Evolutionary conservation across 2,888 invertebrate genomes (phyloP).

Genomic region (Coremacera marginata): DNA sequence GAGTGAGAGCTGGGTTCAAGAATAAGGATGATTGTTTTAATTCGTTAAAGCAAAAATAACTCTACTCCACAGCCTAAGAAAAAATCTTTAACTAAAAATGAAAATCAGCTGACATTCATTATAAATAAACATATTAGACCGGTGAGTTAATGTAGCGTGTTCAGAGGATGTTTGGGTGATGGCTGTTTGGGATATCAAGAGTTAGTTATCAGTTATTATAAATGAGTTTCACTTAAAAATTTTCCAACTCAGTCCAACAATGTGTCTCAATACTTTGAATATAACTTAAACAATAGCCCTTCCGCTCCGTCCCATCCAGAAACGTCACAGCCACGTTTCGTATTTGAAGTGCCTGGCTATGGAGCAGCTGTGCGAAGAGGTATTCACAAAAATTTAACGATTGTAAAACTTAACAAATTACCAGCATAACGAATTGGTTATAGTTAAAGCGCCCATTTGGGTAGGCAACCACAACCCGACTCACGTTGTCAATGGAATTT

Average conservation of each 20-base stretch:
- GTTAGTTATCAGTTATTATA: background rate
- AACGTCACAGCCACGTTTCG: background rate
- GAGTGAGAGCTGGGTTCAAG: no score
- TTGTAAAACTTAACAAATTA: constrained; percentile 4
- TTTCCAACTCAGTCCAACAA: background rate
- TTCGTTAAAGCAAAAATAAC: no score
- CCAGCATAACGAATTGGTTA: background rate
- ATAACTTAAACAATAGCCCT: background rate
- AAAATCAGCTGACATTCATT: no score
- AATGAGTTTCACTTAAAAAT: constrained; percentile 2
- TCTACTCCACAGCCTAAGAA: no score
- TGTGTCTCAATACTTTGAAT: background rate
- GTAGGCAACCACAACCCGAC: background rate
- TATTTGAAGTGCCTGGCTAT: background rate
- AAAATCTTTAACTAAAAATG: no score
- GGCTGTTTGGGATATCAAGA: no score
- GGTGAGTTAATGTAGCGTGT: no score
- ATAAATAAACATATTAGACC: no score
- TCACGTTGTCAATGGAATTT: background rate
- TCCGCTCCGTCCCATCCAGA: background rate
- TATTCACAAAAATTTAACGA: constrained; percentile 13
- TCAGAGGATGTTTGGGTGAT: no score
- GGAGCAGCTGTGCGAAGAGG: background rate
- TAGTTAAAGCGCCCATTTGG: background rate
- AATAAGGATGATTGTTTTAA: no score